phyloP scores from a whole-genome alignment of 2,113 vertebrate species.

The Pyrgilauda ruficollis region DNA sequence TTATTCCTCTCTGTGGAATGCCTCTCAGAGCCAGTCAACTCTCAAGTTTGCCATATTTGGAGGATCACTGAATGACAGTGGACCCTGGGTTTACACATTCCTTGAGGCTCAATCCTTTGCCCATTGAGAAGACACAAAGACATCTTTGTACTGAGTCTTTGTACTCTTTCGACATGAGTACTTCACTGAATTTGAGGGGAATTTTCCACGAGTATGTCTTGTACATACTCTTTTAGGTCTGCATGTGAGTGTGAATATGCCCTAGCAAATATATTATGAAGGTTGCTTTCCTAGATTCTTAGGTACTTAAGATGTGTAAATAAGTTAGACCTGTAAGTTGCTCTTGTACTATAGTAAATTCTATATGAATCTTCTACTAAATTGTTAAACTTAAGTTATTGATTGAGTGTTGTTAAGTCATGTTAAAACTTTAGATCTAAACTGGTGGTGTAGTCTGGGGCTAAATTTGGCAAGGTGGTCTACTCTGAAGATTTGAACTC shows the following conservation, averaged over 20 bases:
- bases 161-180: background rate
- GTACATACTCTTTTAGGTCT: background rate
- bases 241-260: background rate
- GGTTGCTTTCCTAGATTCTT: background rate
- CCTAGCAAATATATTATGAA: background rate
- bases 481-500: background rate
- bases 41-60: background rate
- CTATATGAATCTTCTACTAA: background rate
- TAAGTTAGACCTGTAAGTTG: background rate
- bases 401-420: background rate
- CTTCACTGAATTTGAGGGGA: background rate
- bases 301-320: background rate
- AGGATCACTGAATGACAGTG: fast-evolving
- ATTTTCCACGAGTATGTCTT: background rate
- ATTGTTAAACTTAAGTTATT: background rate
- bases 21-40: background rate
- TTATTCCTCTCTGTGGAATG: no score
- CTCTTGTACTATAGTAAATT: background rate
- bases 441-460: no score
- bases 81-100: background rate
- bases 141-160: background rate
- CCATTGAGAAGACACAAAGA: background rate
- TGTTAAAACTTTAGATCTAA: background rate
- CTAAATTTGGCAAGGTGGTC: background rate
- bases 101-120: background rate